Percentiles rank a stretch among this genome's conserved stretches.
These are phyloP conservation scores for Cyprinella venusta DNA, from an alignment of 2,797 vertebrate species.

Conservation along the genomic window DNA sequence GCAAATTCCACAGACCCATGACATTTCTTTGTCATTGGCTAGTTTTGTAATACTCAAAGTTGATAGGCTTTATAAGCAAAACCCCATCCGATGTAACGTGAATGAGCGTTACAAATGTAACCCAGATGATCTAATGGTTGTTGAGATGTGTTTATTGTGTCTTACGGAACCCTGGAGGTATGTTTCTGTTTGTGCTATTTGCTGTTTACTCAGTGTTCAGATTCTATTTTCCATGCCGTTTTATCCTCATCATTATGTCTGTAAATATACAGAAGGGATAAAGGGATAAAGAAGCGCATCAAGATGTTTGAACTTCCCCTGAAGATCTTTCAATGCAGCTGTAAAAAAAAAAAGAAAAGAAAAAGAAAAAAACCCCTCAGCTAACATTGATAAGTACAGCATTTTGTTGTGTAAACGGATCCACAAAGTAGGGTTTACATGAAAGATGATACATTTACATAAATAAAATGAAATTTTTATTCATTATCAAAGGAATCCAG, in stretches of 20 bases:
- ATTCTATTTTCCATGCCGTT: not conserved
- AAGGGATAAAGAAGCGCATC: conserved; percentile 22
- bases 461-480: conserved; percentile 30
- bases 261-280: conserved; percentile 35
- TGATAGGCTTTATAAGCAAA: no score
- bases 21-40: no score
- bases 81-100: no score
- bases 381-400: conserved; percentile 27
- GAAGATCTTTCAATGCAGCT: conserved; percentile 16
- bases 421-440: conserved; percentile 27
- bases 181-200: conserved; percentile 39
- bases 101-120: no score
- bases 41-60: no score
- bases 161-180: conserved; percentile 9
- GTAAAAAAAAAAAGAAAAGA: not conserved
- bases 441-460: conserved; percentile 29
- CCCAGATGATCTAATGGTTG: not conserved
- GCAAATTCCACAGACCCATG: no score
- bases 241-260: not conserved
- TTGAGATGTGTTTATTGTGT: conserved; percentile 1
- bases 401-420: conserved; percentile 38
- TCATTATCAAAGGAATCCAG: conserved; percentile 21
- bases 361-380: not conserved
- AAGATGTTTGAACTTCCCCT: conserved; percentile 22
- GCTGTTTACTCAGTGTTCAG: conserved; percentile 23